A percentile compares a stretch with the other conserved stretches of the same genome.
Conservation (phyloP, 2,113 vertebrate genomes). For the Meleagris gallopavo region DNA sequence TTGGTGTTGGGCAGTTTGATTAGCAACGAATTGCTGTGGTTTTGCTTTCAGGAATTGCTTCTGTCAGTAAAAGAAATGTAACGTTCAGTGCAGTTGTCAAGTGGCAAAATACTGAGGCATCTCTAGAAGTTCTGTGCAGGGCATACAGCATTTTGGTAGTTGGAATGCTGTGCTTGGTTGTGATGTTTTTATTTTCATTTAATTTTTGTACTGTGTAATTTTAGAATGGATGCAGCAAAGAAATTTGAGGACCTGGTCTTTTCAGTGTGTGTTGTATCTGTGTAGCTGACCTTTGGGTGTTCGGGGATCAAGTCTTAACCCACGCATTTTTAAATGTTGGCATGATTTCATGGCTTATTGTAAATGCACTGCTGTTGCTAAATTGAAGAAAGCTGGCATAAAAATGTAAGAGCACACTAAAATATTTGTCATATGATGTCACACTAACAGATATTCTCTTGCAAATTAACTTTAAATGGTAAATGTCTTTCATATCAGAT, state of each 20-base stretch:
- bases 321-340: not conserved
- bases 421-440: not conserved
- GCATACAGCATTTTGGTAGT: not conserved
- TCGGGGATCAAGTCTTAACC: not conserved
- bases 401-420: not conserved
- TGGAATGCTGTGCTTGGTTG: not conserved
- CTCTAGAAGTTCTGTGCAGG: not conserved
- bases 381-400: not conserved
- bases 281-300: not conserved
- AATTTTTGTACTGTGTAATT: not conserved
- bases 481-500: not conserved
- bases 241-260: not conserved
- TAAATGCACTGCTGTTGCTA: not conserved
- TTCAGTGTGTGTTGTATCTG: not conserved
- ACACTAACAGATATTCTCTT: not conserved
- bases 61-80: not conserved
- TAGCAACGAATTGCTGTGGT: not conserved
- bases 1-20: not conserved
- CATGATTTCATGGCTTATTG: not conserved
- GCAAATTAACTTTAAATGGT: not conserved
- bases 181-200: too few species aligned
- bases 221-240: not conserved
- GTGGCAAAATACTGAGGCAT: not conserved
- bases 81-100: not conserved
- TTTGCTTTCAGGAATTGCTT: not conserved